Evolutionary conservation across 2,113 vertebrate genomes (phyloP), one percentile per base, ranked within the genome.

Genomic region (Pionites leucogaster): DNA sequence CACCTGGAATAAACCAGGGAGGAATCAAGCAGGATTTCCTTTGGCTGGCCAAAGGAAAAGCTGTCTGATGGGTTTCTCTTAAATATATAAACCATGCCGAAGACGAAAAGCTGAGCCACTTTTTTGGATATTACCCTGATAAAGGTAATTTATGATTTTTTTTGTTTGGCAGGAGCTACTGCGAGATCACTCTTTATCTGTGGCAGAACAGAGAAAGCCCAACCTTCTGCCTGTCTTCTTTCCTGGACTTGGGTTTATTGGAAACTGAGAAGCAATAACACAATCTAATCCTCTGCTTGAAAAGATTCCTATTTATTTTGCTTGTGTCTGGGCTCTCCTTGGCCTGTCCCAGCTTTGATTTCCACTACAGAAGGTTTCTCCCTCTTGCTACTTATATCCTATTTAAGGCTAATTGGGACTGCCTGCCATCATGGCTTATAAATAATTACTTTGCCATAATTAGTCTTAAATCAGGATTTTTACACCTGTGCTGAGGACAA

Each of bases 391-490:
- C 41, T 86, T 87, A 86, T 28, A 76, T 76, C 72, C 82, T 89
- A 42, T 92, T 93, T 94, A 81, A 41, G 76, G 22, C 69, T 95
- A 94, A 93, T 95, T 86, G 86, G 44, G 29, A 47, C 37, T 78
- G 67, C 81, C 77, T 92, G 86, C 83, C 57, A 67, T 80, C 44
- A 24, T 76, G 62, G 67, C 57, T 94, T 77, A 94, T 69, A 76
- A 96, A 91, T 91, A 91, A 96, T 96, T 88, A 82, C 62, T 91
- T 93, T 72, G 44, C 44, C 74, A 33, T 89, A 89, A 93, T 94
- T 87, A 93, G 46, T 68, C 80, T 89, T 86, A 79, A 84, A 87
- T 89, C 37, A 53, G 70, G 62, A 69, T 89, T 95, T 94, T 92
- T 92, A 78, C 93, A 87, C 81, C 70, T 82, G 62, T 91, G 57